Conservation (phyloP, 2,888 invertebrate species). For the Conchocele bisecta region DNA sequence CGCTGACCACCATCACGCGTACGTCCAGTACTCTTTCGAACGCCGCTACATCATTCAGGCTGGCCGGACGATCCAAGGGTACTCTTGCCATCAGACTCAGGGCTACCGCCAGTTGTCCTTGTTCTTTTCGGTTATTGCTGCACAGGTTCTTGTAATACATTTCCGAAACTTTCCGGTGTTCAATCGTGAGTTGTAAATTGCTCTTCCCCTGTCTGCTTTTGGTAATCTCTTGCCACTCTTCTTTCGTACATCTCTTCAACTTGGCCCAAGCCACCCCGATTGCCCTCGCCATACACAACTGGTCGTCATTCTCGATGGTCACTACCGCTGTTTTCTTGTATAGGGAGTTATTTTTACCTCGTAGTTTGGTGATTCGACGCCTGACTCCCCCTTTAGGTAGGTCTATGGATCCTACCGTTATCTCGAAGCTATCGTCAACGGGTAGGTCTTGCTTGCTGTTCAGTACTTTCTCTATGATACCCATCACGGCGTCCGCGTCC, state of each 20-base stretch:
- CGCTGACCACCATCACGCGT: conserved; percentile 17
- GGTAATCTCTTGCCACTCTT: conserved; percentile 33
- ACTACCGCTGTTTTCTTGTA: conserved; percentile 24
- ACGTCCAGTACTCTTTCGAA: conserved; percentile 14
- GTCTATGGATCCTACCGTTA: conserved; percentile 26
- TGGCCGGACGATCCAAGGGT: conserved; percentile 18
- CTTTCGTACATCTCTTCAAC: conserved; percentile 16
- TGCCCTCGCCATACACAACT: conserved; percentile 25
- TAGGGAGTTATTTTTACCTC: conserved; percentile 17
- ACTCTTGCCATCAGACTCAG: conserved; percentile 13
- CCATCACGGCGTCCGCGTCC: conserved; percentile 30
- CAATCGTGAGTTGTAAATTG: conserved; percentile 22
- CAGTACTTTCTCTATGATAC: conserved; percentile 25
- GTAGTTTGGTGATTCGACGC: conserved; percentile 14
- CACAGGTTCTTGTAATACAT: conserved; percentile 1
- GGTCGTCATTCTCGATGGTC: conserved; percentile 25
- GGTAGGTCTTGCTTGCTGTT: conserved; percentile 28
- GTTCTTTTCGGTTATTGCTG: background rate
- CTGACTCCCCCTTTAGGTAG: conserved; percentile 26
- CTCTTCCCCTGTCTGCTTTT: conserved; percentile 22
- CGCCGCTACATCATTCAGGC: background rate
- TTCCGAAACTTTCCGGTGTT: conserved; percentile 19
- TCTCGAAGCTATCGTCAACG: conserved; percentile 21
- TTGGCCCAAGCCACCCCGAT: conserved; percentile 26
- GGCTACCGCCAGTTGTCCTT: too few species aligned